A percentile compares a stretch with the other conserved stretches of the same genome.
Evolutionary conservation across 2,888 invertebrate species (phyloP).

Genomic region (Ophion slaviceki): DNA sequence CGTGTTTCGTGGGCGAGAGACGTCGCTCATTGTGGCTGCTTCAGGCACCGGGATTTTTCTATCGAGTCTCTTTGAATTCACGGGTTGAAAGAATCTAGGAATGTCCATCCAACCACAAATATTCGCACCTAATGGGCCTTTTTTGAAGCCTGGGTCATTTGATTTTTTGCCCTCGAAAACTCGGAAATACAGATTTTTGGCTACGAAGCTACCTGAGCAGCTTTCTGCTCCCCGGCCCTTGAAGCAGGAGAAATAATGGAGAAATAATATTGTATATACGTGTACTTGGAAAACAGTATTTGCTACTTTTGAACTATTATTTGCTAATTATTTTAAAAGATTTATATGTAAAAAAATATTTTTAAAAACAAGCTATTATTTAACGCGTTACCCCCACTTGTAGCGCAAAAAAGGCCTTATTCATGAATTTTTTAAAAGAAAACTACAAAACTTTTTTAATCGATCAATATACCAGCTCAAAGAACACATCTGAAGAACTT

Average conservation of each 20-base stretch:
- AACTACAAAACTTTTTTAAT: too few species aligned
- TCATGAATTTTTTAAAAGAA: too few species aligned
- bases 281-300: too few species aligned
- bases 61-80: constrained; percentile 49
- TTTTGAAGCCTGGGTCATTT: constrained; percentile 29
- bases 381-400: too few species aligned
- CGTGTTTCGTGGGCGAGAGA: constrained; percentile 56
- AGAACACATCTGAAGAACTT: too few species aligned
- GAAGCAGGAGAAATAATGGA: constrained; percentile 1
- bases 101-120: constrained; percentile 1
- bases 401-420: too few species aligned
- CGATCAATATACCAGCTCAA: too few species aligned
- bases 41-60: constrained; percentile 61
- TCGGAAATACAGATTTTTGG: constrained; percentile 32
- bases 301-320: too few species aligned
- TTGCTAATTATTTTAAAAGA: too few species aligned
- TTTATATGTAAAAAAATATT: too few species aligned
- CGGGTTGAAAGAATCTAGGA: constrained; percentile 7
- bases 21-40: constrained; percentile 66
- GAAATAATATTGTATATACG: not conserved
- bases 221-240: constrained; percentile 1
- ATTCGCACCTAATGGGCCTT: constrained; percentile 9
- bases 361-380: too few species aligned
- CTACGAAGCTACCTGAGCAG: too few species aligned
- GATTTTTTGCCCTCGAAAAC: constrained; percentile 7